These are phyloP conservation scores for Hozukius guyotensis DNA, from an alignment of 2,797 vertebrate genomes.

Conservation along the genomic window DNA sequence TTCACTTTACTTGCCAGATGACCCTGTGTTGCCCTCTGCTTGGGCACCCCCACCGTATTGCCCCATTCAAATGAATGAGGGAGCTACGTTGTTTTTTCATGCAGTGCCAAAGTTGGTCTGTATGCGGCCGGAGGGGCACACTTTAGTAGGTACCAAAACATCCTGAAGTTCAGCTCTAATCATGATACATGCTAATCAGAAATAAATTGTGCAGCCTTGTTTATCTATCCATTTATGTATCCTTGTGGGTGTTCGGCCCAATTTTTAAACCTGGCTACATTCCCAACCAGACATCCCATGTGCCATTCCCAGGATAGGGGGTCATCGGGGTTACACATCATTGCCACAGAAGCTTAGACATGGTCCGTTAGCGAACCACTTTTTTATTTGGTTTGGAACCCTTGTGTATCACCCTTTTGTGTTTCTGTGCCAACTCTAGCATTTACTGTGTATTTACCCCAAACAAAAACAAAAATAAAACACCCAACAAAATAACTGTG, in stretches of 20 bases:
- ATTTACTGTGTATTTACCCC: constrained; percentile 39
- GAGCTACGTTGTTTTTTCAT: not conserved
- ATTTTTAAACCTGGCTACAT: not conserved
- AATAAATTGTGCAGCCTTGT: not conserved
- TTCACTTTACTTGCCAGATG: not conserved
- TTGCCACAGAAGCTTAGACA: constrained; percentile 33
- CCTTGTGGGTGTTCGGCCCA: not conserved
- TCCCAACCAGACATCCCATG: constrained; percentile 8
- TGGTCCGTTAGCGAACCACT: constrained; percentile 11
- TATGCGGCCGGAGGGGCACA: not conserved
- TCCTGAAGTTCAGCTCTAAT: constrained; percentile 3
- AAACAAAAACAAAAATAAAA: constrained; percentile 41
- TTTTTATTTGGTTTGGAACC: constrained; percentile 22
- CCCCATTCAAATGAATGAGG: not conserved
- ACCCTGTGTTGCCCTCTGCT: not conserved
- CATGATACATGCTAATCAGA: not conserved
- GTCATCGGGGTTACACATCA: constrained; percentile 23
- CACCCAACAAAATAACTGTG: constrained; percentile 32
- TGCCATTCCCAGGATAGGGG: not conserved
- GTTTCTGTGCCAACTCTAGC: constrained; percentile 11
- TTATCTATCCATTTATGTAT: not conserved
- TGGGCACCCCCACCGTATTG: not conserved
- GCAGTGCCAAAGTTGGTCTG: not conserved
- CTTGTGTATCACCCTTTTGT: not conserved
- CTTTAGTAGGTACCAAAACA: not conserved